Evolutionary conservation across 2,888 invertebrate species (phyloP).

Genomic region (Panzeria rudis): DNA sequence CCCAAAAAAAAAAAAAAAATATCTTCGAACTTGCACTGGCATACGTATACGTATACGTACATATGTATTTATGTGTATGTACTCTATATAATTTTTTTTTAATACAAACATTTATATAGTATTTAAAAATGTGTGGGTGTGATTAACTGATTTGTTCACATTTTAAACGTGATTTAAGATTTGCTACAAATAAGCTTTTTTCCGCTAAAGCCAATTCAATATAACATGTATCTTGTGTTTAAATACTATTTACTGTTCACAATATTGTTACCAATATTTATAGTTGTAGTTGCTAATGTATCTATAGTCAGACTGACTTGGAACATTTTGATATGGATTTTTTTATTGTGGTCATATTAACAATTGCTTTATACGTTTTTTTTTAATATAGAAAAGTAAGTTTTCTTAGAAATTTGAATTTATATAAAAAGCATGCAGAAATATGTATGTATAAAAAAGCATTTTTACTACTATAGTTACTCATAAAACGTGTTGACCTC

Average conservation of each 20-base stretch:
- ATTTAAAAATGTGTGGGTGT: constrained; percentile 80
- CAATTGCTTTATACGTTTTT: constrained; percentile 44
- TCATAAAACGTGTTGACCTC: constrained; percentile 70
- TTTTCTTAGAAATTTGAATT: constrained; percentile 61
- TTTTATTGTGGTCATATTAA: constrained; percentile 45
- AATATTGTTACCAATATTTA: constrained; percentile 48
- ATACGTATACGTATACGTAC: neutral
- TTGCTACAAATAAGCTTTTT: constrained; percentile 79
- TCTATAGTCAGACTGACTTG: neutral
- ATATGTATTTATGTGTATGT: neutral
- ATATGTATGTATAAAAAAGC: neutral
- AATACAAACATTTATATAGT: constrained; percentile 25
- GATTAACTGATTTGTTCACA: constrained; percentile 83
- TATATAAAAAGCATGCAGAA: constrained; percentile 14
- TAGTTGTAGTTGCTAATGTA: constrained; percentile 24
- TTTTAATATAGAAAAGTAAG: constrained; percentile 31
- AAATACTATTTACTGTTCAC: constrained; percentile 47
- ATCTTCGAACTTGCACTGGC: neutral
- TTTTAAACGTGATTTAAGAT: constrained; percentile 82
- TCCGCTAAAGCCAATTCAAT: constrained; percentile 29
- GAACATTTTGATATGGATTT: constrained; percentile 15
- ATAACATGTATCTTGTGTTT: constrained; percentile 7
- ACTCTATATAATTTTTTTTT: constrained; percentile 40
- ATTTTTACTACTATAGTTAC: constrained; percentile 64
- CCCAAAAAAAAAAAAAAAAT: constrained; percentile 2